phyloP scores from a whole-genome alignment of 2,113 vertebrate species.

The Sylvia atricapilla region DNA sequence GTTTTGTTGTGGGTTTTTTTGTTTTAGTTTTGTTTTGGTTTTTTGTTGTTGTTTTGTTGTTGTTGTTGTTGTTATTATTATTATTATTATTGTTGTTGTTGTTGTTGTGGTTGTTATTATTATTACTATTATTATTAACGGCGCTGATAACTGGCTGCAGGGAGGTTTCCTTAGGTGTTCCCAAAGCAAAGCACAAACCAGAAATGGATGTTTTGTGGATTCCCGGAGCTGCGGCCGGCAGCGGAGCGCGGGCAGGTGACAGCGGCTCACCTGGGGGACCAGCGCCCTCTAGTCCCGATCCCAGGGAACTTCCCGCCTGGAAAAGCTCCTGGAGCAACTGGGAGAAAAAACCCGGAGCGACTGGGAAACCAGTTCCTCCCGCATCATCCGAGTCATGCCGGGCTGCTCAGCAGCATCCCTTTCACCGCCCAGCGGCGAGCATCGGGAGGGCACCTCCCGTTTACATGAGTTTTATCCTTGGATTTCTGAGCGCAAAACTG shows the following conservation, averaged over 20 bases:
- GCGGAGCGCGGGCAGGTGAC: not conserved
- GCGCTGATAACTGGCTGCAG: not conserved
- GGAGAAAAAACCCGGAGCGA: not conserved
- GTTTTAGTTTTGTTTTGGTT: too few relatives aligned
- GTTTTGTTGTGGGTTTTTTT: too few relatives aligned
- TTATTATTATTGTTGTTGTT: too few relatives aligned
- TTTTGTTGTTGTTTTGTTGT: too few relatives aligned
- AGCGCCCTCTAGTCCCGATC: conserved; percentile 37
- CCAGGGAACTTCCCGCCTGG: not conserved
- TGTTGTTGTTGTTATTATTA: too few relatives aligned
- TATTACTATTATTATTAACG: too few relatives aligned
- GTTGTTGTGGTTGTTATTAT: too few relatives aligned
- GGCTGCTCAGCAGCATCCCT: not conserved
- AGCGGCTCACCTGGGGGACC: not conserved
- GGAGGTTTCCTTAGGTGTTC: not conserved
- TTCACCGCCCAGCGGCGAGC: not conserved
- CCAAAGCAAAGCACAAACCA: too few relatives aligned
- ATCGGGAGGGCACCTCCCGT: not conserved
- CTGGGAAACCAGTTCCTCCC: not conserved
- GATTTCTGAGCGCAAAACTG: not conserved
- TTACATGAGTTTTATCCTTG: not conserved
- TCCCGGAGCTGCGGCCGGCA: not conserved
- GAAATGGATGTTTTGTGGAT: not conserved
- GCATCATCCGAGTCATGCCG: not conserved
- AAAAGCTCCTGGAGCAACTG: not conserved